Base-by-base conservation (phyloP, 1,140 invertebrate species). In the Aphidius gifuensis region DNA sequence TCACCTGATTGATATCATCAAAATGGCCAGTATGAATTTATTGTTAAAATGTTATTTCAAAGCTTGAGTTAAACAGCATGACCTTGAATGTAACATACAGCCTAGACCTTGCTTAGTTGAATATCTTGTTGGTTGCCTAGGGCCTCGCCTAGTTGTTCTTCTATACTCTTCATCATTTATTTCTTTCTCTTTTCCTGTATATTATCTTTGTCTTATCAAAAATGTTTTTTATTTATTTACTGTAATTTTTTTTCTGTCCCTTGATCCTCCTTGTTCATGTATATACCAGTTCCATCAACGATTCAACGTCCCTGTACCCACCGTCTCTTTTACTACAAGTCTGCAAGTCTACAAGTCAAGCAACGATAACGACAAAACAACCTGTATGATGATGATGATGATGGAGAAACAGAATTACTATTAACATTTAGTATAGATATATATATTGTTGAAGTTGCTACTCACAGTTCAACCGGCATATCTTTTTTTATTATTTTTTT, bases 91-190 rank as follows among this genome's bases (percentile, higher is more conserved):
- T 63, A 58, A 64, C 45, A 40, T 62, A 62, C 67, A 74, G 71
- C 72, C 73, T 73, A 75, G 73, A 75, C 71, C 72, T 75, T 75
- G 71, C 70, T 63, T 58, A 32, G 62, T 53, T 67, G 56, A 9
- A 61, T 49, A 21, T 53, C 9, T 23, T 49, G 32, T 45, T 23
- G 47, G 9, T 42, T 16, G 11, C 39, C 64, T 11, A 5, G 11
- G n/a, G 5, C 57, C 44, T 23, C 57, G 16, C 9, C 9, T 38
- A 44, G 59, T 64, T 60, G 66, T 67, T 68, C 67, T 16, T 16
- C 16, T 16, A 16, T 16, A 16, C 67, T 62, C 62, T 65, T 62
- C 61, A 68, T 65, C 62, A 74, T 75, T 51, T 81, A 80, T 56
- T 56, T 6, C 9, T 40, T 44, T 56, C 6, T 21, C 9, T n/a